A percentile compares a stretch with the other conserved stretches of the same genome.
These are phyloP conservation scores for Tenthredo amoena DNA, from an alignment of 2,888 invertebrate species.

Conservation along the genomic window DNA sequence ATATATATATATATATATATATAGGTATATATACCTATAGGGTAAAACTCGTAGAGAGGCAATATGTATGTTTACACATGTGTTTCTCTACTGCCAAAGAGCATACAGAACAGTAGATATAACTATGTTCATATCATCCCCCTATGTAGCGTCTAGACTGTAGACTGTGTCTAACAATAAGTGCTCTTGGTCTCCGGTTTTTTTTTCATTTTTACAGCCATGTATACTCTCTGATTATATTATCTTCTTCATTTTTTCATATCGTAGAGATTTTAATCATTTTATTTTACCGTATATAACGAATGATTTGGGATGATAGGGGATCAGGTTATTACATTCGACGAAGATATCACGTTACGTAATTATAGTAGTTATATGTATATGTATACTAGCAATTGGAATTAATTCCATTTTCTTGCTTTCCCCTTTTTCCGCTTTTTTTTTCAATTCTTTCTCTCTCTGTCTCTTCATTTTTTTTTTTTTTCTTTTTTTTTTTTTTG, in stretches of 20 bases:
- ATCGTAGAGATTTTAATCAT: too few species aligned
- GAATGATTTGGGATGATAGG: too few species aligned
- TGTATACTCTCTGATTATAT: too few species aligned
- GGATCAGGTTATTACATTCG: too few species aligned
- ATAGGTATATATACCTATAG: background rate
- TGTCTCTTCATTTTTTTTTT: background rate
- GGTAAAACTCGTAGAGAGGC: background rate
- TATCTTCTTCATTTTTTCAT: too few species aligned
- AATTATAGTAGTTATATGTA: background rate
- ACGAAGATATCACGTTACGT: background rate
- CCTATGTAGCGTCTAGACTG: too few species aligned
- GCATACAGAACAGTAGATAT: background rate
- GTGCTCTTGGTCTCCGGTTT: background rate
- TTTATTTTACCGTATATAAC: too few species aligned
- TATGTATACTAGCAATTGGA: background rate
- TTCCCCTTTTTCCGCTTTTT: background rate
- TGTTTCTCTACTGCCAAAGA: background rate
- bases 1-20: background rate
- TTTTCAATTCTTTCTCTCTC: background rate
- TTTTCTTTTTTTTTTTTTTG: background rate
- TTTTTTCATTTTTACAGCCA: background rate
- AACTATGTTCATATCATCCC: background rate
- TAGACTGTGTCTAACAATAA: too few species aligned
- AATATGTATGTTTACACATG: background rate
- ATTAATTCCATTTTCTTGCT: background rate